Base-by-base conservation (phyloP, 2,888 invertebrate genomes). In the Rhodophaea formosa region DNA sequence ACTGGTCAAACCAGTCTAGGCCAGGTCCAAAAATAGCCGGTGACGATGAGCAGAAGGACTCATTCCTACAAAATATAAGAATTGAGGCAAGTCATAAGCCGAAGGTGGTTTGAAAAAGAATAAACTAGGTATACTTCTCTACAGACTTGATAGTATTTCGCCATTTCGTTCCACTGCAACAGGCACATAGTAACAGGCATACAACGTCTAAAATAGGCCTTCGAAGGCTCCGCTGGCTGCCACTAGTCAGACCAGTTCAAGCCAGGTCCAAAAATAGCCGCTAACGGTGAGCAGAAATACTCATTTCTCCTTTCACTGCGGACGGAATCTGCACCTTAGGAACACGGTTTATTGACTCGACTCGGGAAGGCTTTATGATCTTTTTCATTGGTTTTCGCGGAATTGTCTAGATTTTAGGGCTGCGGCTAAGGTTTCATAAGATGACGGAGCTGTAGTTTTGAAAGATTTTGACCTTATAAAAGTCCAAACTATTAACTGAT, bases 251-350 rank as follows among this genome's bases (percentile, higher is more conserved):
- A 71, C 83, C 73, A 79, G 84, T 85, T 82, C 69, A 68, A 77
- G 68, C 82, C 69, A 68, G 77, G 68, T 81, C 83, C 82, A 80
- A 86, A 88, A 87, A 88, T 88, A 88, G 79, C 75, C 63, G 66
- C 68, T 85, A 86, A 86, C 85, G 85, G 86, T 82, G 78, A 73
- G 76, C 77, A 71, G 64, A 65, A 65, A 66, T 62, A 71, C 80
- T 64, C 84, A 84, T 88, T 87, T 88, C 88, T 82, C 86, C 84
- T 86, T 80, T 80, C 78, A 78, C 78, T 75, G 62, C 65, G 76
- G 80, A 68, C 63, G 77, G 70, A 79, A 77, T 79, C 71, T 85
- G 72, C 65, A 79, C 81, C 71, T 75, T 80, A 75, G 42, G 51
- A 32, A 49, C 14, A 15, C n/a, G 49, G 49, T 32, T 30, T 15